Evolutionary conservation across 2,113 vertebrate species (phyloP).

Genomic region (Paramisgurnus dabryanus): DNA sequence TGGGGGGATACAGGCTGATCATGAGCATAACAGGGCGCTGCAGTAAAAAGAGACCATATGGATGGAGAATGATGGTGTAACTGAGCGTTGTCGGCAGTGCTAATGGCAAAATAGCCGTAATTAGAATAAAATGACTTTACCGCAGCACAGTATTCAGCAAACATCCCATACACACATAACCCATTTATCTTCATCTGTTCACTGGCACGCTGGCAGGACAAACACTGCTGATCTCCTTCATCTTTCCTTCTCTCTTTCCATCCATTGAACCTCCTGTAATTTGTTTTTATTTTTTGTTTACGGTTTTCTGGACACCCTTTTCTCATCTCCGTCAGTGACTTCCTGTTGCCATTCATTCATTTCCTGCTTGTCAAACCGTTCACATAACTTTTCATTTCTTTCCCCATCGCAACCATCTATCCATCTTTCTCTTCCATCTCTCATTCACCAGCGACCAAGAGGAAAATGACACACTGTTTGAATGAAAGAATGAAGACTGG

Average conservation of each 20-base stretch:
- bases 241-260: slow-evolving; percentile 39
- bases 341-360: slow-evolving; percentile 51
- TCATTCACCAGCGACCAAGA: slow-evolving; percentile 35
- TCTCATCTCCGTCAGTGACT: slow-evolving; percentile 46
- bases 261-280: slow-evolving; percentile 34
- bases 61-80: slow-evolving; percentile 64
- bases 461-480: slow-evolving; percentile 39
- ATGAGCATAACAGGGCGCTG: slow-evolving; percentile 10
- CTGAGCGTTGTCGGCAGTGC: slow-evolving; percentile 66
- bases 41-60: slow-evolving; percentile 4
- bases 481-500: background rate
- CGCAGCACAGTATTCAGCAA: slow-evolving; percentile 61
- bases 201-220: slow-evolving; percentile 68
- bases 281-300: slow-evolving; percentile 49
- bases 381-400: slow-evolving; percentile 34
- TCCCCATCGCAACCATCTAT: slow-evolving; percentile 45
- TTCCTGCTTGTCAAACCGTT: slow-evolving; percentile 41
- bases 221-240: slow-evolving; percentile 62
- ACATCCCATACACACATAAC: slow-evolving; percentile 60
- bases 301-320: slow-evolving; percentile 40
- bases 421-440: slow-evolving; percentile 37
- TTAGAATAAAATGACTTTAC: slow-evolving; percentile 74
- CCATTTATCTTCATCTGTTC: slow-evolving; percentile 80
- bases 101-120: slow-evolving; percentile 78
- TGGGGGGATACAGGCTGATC: background rate